These are phyloP conservation scores for Stegana nigrithorax DNA, from an alignment of 2,888 invertebrate species.

Conservation along the genomic window DNA sequence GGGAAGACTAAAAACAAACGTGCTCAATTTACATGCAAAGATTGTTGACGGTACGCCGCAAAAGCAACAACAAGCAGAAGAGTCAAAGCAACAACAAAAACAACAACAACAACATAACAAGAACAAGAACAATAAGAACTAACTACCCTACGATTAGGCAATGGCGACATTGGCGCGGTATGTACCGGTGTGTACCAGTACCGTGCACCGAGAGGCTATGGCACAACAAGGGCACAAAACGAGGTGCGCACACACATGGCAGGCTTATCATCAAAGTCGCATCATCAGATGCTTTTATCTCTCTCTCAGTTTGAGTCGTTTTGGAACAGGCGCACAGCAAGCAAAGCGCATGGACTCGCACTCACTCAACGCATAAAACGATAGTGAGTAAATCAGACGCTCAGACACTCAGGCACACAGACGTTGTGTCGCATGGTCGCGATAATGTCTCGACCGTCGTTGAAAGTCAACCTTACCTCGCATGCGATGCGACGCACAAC, in stretches of 20 bases:
- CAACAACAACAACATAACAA: no score
- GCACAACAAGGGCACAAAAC: no score
- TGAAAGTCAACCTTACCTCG: no score
- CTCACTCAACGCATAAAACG: neutral
- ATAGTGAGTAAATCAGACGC: neutral
- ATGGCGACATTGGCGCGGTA: neutral
- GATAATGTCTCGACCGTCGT: no score
- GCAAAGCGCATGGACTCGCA: slow-evolving; percentile 5
- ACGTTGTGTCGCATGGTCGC: slow-evolving; percentile 22
- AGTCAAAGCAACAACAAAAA: neutral
- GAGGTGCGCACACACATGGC: no score
- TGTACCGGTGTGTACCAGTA: slow-evolving; percentile 42
- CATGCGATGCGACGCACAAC: slow-evolving; percentile 40
- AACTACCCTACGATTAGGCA: neutral
- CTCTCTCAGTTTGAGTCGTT: slow-evolving; percentile 66
- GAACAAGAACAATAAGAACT: no score
- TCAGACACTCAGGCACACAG: slow-evolving; percentile 24
- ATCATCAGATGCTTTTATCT: slow-evolving; percentile 65
- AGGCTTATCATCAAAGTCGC: slow-evolving; percentile 61
- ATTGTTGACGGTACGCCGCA: no score
- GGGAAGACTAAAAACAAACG: neutral
- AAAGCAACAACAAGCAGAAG: neutral
- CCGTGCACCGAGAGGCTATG: no score
- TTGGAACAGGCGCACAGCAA: slow-evolving; percentile 61
- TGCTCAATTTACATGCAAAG: slow-evolving; percentile 15